These are phyloP conservation scores for Toxotes jaculatrix DNA, from an alignment of 2,113 vertebrate genomes.

Conservation along the genomic window DNA sequence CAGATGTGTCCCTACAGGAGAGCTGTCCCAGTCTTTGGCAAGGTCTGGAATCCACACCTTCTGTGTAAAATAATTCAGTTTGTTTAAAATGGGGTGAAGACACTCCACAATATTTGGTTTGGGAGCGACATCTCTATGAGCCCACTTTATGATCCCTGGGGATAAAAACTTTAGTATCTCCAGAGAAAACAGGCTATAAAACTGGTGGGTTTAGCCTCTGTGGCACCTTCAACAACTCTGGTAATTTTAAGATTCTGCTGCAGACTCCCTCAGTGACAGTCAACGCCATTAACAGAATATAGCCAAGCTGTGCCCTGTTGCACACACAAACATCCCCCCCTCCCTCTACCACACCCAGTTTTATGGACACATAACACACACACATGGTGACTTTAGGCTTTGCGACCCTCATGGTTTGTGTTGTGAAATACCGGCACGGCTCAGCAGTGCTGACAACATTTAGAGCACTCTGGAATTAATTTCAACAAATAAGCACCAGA, in stretches of 20 bases:
- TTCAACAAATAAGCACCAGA: constrained; percentile 43
- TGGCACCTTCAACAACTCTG: constrained; percentile 37
- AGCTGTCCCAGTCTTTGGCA: constrained; percentile 22
- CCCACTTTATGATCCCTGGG: constrained; percentile 55
- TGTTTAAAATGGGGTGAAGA: constrained; percentile 39
- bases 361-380: constrained; percentile 50
- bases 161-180: constrained; percentile 58
- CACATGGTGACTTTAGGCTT: constrained; percentile 29
- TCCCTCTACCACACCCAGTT: constrained; percentile 28
- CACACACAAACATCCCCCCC: constrained; percentile 27
- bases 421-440: constrained; percentile 48
- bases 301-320: constrained; percentile 60
- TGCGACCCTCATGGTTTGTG: constrained; percentile 37
- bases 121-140: constrained; percentile 30
- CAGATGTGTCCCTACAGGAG: constrained; percentile 58
- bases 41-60: constrained; percentile 36
- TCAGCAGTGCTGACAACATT: constrained; percentile 44
- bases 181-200: constrained; percentile 58
- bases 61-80: constrained; percentile 46
- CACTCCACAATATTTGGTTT: constrained; percentile 20
- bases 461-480: constrained; percentile 51
- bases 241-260: constrained; percentile 58
- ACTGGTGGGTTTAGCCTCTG: constrained; percentile 26
- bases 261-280: constrained; percentile 40
- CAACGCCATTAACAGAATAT: constrained; percentile 59